phyloP scores from a whole-genome alignment of 2,888 invertebrate species.

The Oeneis ivallda region DNA sequence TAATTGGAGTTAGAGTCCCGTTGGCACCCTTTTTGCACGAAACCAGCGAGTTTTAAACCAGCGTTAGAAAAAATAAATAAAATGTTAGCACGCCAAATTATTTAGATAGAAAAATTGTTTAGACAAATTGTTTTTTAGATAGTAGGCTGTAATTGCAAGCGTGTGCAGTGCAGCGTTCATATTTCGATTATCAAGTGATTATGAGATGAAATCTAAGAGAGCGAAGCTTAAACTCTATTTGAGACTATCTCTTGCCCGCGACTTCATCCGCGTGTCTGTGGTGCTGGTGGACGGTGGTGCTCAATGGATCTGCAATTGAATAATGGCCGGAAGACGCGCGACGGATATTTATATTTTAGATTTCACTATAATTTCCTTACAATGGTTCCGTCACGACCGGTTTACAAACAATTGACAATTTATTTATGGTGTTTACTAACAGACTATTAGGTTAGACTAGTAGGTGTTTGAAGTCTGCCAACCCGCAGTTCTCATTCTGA shows the following conservation, averaged over 20 bases:
- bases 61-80: too few species aligned
- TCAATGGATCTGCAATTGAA: constrained; percentile 6
- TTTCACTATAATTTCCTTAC: constrained; percentile 10
- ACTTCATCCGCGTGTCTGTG: neutral
- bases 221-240: too few species aligned
- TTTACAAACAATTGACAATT: neutral
- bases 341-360: constrained; percentile 11
- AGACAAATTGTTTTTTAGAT: too few species aligned
- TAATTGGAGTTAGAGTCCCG: too few species aligned
- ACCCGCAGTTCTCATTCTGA: neutral
- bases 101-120: too few species aligned
- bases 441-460: too few species aligned
- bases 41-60: too few species aligned
- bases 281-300: neutral
- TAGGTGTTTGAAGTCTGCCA: neutral
- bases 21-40: too few species aligned
- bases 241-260: neutral
- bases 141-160: too few species aligned
- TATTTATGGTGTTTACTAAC: neutral
- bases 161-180: neutral
- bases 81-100: too few species aligned
- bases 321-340: constrained; percentile 14
- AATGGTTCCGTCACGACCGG: neutral
- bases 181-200: neutral
- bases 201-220: neutral